Evolutionary conservation across 1,140 invertebrate species (phyloP).

Genomic region (Globodera rostochiensis): DNA sequence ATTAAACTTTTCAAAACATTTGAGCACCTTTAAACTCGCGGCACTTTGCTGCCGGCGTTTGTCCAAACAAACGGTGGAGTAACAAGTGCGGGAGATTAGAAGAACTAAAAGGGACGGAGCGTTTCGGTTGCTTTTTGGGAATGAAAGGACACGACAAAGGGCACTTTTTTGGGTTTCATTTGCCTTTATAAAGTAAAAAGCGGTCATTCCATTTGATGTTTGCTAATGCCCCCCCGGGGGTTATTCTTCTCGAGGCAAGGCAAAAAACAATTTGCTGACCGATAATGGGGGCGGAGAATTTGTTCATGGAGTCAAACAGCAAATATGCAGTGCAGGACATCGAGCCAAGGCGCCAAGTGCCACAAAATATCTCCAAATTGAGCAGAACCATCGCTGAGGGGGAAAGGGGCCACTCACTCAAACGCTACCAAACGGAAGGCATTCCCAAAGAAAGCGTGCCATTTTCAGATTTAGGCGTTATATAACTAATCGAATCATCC

Average conservation of each 20-base stretch:
- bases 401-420: neutral
- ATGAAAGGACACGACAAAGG: too few species aligned
- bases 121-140: conserved; percentile 39
- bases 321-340: conserved; percentile 59
- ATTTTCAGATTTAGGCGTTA: too few species aligned
- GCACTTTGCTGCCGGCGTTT: conserved; percentile 57
- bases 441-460: too few species aligned
- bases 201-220: too few species aligned
- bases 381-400: conserved; percentile 60
- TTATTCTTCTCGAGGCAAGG: conserved; percentile 42
- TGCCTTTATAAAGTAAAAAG: too few species aligned
- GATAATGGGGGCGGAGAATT: conserved; percentile 38
- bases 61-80: conserved; percentile 62
- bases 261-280: neutral
- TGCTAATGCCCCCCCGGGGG: too few species aligned
- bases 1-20: too few species aligned
- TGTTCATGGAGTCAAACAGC: conserved; percentile 64
- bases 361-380: conserved; percentile 58
- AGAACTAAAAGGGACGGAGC: conserved; percentile 48
- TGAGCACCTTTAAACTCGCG: conserved; percentile 58
- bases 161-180: too few species aligned
- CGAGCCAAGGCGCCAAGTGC: conserved; percentile 56
- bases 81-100: conserved; percentile 61
- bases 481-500: too few species aligned
- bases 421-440: too few species aligned